Evolutionary conservation across 2,797 vertebrate species (phyloP).

Genomic region (Leucoraja ocellata): DNA sequence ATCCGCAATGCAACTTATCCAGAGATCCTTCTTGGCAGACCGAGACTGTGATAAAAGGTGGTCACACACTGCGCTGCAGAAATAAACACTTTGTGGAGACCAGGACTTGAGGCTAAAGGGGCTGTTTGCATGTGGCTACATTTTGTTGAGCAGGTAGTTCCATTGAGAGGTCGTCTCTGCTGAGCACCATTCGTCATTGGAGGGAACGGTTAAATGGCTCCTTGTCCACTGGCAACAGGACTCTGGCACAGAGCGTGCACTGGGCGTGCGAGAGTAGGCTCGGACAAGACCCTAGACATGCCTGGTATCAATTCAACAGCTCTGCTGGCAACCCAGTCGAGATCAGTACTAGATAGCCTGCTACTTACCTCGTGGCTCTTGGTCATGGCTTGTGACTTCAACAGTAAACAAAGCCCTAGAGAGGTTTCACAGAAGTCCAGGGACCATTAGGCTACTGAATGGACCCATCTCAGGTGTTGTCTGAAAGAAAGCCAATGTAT

Average conservation of each 20-base stretch:
- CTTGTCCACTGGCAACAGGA: not conserved
- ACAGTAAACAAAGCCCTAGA: not conserved
- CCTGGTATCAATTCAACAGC: not conserved
- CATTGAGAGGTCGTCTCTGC: not conserved
- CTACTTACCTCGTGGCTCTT: not conserved
- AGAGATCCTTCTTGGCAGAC: not conserved
- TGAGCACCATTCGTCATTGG: not conserved
- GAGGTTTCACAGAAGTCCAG: constrained; percentile 33
- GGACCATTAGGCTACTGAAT: not conserved
- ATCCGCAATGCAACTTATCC: not conserved
- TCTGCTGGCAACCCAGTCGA: not conserved
- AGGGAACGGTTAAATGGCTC: not conserved
- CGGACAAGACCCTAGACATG: not conserved
- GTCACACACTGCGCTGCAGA: not conserved
- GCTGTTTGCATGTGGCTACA: not conserved
- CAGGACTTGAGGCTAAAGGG: not conserved
- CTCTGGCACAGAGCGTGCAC: not conserved
- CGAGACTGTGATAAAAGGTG: not conserved
- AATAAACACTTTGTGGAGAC: not conserved
- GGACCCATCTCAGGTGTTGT: not conserved
- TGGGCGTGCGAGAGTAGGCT: not conserved
- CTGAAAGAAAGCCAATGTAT: constrained; percentile 5
- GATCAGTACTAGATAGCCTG: not conserved
- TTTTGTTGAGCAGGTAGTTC: not conserved
- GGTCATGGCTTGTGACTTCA: not conserved